Evolutionary conservation across 2,797 vertebrate species (phyloP).

Genomic region (Coendou prehensilis): DNA sequence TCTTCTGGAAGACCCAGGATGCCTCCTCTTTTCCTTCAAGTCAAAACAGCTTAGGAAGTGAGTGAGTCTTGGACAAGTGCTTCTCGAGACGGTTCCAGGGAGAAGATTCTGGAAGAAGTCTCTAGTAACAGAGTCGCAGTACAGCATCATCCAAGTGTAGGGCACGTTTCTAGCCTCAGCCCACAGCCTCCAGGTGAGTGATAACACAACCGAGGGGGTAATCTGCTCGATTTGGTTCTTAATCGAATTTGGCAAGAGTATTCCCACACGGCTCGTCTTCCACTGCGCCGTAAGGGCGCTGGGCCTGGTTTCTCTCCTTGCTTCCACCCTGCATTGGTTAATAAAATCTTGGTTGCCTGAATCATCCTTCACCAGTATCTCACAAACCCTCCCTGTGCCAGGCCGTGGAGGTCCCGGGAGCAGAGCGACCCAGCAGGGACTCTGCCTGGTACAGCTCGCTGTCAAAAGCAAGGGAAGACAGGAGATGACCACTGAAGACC

Average conservation of each 20-base stretch:
- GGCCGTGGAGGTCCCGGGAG: accelerated
- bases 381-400: background rate
- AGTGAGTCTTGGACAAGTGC: background rate
- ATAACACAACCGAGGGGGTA: accelerated
- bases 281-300: accelerated
- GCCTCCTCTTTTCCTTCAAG: background rate
- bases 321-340: accelerated
- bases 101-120: background rate
- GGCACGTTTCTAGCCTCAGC: background rate
- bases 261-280: accelerated
- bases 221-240: accelerated
- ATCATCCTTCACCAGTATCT: accelerated
- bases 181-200: background rate
- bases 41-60: background rate
- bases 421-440: too few relatives aligned
- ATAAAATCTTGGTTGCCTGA: background rate
- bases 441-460: accelerated
- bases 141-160: accelerated
- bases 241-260: accelerated
- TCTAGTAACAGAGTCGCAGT: background rate
- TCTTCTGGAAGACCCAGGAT: background rate
- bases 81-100: background rate
- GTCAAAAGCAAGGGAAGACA: too few relatives aligned
- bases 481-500: accelerated
- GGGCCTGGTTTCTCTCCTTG: background rate